A percentile compares a stretch with the other conserved stretches of the same genome.
phyloP scores from a whole-genome alignment of 92 coral and sea anemone species.

The Zoanthus sociatus region DNA sequence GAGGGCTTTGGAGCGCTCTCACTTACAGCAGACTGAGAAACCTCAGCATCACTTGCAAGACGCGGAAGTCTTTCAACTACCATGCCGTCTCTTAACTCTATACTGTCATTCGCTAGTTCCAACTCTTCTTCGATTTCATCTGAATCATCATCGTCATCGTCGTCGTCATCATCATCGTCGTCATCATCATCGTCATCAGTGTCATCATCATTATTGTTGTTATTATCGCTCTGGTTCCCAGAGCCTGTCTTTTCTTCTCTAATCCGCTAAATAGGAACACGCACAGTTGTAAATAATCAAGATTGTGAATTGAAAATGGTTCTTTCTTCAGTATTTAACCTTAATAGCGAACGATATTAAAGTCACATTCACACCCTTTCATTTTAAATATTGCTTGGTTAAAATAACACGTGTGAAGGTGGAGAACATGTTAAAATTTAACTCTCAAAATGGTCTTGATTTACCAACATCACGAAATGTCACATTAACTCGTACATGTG shows the following conservation, averaged over 20 bases:
- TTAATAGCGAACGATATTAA: too few species aligned
- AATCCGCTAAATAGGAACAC: conserved; percentile 59
- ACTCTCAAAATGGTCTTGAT: too few species aligned
- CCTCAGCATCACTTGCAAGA: conserved; percentile 55
- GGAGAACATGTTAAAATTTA: too few species aligned
- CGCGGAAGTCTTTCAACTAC: conserved; percentile 71
- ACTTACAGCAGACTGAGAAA: neutral
- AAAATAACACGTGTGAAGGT: too few species aligned
- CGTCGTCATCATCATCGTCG: too few species aligned
- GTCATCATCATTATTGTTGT: neutral
- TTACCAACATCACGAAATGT: too few species aligned
- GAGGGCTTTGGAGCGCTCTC: neutral
- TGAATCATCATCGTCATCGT: conserved; percentile 63
- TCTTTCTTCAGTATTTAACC: neutral
- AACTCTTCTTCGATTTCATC: conserved; percentile 93
- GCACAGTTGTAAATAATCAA: neutral
- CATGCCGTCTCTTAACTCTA: conserved; percentile 80
- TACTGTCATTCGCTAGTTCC: conserved; percentile 86
- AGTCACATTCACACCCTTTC: too few species aligned
- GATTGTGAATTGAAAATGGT: neutral
- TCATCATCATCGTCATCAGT: too few species aligned
- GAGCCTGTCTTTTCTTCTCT: conserved; percentile 25
- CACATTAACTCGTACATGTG: too few species aligned
- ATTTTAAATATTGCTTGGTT: too few species aligned
- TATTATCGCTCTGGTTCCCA: neutral